Conservation (phyloP, 2,888 invertebrate species). For the Andrena praecox region DNA sequence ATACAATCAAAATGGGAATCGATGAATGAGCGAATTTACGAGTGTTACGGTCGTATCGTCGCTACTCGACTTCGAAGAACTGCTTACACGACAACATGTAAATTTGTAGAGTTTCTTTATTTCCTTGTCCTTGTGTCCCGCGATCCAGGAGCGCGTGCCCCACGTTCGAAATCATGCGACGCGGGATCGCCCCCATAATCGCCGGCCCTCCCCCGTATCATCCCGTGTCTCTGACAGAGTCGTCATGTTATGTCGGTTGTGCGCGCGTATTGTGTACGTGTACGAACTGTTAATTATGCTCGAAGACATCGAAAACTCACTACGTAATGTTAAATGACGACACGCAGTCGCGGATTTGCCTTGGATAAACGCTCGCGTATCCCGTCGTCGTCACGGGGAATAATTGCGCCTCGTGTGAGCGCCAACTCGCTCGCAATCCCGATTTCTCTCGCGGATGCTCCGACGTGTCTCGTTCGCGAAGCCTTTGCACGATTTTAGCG, state of each 20-base stretch:
- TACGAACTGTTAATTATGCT: slow-evolving; percentile 84
- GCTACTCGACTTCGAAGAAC: slow-evolving; percentile 83
- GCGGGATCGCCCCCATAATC: not conserved
- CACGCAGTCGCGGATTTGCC: slow-evolving; percentile 77
- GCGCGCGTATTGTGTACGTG: slow-evolving; percentile 79
- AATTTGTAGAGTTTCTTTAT: slow-evolving; percentile 74
- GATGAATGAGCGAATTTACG: slow-evolving; percentile 79
- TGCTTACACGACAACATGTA: slow-evolving; percentile 84
- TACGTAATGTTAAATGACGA: slow-evolving; percentile 83
- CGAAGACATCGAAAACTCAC: slow-evolving; percentile 85
- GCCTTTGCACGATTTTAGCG: not conserved
- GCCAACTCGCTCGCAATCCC: not conserved
- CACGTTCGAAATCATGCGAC: slow-evolving; percentile 1
- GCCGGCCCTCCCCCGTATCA: slow-evolving; percentile 41
- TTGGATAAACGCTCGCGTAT: slow-evolving; percentile 14
- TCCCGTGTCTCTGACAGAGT: slow-evolving; percentile 76
- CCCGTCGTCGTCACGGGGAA: slow-evolving; percentile 3
- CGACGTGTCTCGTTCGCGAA: not conserved
- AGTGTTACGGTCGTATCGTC: slow-evolving; percentile 76
- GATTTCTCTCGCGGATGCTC: not conserved
- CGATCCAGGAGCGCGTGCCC: slow-evolving; percentile 15
- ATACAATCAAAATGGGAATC: slow-evolving; percentile 80
- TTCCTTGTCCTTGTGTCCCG: slow-evolving; percentile 65
- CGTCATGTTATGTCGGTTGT: slow-evolving; percentile 82
- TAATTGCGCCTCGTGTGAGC: not conserved